These are phyloP conservation scores for Lycocorax pyrrhopterus DNA, from an alignment of 2,113 vertebrate species.

Conservation along the genomic window DNA sequence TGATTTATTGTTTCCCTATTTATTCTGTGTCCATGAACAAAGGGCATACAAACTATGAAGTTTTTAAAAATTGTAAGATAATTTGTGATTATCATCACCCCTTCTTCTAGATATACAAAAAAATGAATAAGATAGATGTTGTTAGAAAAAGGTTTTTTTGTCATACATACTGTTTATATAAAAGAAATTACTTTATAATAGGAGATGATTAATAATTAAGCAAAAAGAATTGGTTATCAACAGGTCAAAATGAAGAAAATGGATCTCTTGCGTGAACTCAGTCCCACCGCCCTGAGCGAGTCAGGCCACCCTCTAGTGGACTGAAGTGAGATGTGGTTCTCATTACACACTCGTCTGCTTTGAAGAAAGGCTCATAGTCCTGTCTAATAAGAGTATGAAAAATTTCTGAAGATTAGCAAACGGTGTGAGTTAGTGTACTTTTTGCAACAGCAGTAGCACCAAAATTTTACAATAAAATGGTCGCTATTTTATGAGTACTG, in stretches of 20 bases:
- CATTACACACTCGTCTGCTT: neutral
- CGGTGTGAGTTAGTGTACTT: neutral
- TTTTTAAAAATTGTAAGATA: neutral
- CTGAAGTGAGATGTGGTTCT: constrained; percentile 43
- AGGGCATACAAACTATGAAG: neutral
- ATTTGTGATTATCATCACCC: neutral
- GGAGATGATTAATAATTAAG: neutral
- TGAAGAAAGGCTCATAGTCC: neutral
- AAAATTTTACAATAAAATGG: neutral
- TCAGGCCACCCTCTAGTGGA: constrained; percentile 77
- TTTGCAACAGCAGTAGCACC: neutral
- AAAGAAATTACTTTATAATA: neutral
- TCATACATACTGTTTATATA: neutral
- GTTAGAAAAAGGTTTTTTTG: neutral
- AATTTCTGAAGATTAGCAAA: neutral
- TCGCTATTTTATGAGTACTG: neutral
- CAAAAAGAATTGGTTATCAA: constrained; percentile 42
- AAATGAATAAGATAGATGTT: neutral
- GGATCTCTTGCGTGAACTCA: neutral
- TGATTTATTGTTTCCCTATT: neutral
- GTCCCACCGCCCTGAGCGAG: constrained; percentile 40
- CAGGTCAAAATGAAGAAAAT: constrained; percentile 48
- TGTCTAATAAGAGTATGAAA: neutral
- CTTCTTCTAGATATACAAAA: neutral
- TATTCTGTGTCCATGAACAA: neutral